Percentiles rank a stretch among this genome's conserved stretches.
Evolutionary conservation across 2,797 vertebrate species (phyloP).

Genomic region (Thripadectes ignobilis): DNA sequence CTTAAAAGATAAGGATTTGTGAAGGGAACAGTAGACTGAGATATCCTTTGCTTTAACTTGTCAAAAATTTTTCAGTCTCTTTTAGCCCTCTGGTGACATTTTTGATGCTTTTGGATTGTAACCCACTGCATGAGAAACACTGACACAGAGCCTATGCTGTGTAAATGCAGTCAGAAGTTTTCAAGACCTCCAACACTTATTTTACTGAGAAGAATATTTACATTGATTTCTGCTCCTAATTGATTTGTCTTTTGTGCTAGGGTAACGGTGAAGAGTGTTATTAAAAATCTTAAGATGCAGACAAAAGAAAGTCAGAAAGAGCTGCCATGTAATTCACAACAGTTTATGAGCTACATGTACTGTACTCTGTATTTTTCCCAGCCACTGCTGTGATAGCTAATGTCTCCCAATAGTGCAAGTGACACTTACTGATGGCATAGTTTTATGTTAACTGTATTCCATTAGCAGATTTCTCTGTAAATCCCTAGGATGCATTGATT

Average conservation of each 20-base stretch:
- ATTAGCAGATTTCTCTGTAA: slow-evolving; percentile 56
- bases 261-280: neutral
- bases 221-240: neutral
- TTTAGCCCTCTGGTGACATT: neutral
- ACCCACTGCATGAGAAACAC: neutral
- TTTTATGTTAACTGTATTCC: slow-evolving; percentile 53
- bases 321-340: slow-evolving; percentile 31
- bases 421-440: slow-evolving; percentile 59
- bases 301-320: slow-evolving; percentile 20
- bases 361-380: slow-evolving; percentile 1
- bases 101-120: neutral
- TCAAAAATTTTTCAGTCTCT: neutral
- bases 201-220: neutral
- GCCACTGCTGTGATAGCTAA: slow-evolving; percentile 56
- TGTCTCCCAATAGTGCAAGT: slow-evolving; percentile 38
- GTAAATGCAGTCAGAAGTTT: neutral
- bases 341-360: slow-evolving; percentile 22
- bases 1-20: neutral
- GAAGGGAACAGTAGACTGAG: neutral
- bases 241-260: neutral
- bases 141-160: neutral
- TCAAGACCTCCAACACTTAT: neutral
- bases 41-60: neutral
- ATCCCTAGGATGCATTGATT: slow-evolving; percentile 30
- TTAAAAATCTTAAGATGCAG: slow-evolving; percentile 12